Conservation (phyloP, 2,888 invertebrate genomes). For the Pristionchus mayeri region DNA sequence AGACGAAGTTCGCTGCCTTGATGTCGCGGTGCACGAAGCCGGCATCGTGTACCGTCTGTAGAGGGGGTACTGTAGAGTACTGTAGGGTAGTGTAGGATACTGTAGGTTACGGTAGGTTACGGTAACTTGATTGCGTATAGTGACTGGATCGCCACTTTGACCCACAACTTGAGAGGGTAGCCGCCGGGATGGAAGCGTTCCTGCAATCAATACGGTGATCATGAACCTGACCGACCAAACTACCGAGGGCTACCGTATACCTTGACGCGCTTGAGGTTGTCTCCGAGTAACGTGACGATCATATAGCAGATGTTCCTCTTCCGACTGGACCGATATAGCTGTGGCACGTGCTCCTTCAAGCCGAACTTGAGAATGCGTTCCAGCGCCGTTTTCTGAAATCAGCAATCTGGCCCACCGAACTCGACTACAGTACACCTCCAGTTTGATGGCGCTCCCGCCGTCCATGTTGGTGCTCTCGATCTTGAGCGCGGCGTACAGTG, state of each 20-base stretch:
- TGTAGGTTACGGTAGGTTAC: neutral
- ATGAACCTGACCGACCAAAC: too few relatives aligned
- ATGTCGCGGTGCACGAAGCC: conserved; percentile 47
- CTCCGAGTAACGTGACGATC: conserved; percentile 60
- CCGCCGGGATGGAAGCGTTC: conserved; percentile 32
- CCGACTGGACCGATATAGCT: conserved; percentile 32
- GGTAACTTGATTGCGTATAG: conserved; percentile 44
- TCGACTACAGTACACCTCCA: conserved; percentile 53
- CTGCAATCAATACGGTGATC: too few relatives aligned
- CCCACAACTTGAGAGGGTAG: conserved; percentile 54
- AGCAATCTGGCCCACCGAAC: neutral
- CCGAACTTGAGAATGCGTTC: neutral
- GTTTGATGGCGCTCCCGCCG: conserved; percentile 58
- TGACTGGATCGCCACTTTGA: conserved; percentile 33
- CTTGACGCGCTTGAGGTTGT: conserved; percentile 55
- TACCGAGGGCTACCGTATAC: neutral
- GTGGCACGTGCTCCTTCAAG: neutral
- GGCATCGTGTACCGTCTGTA: conserved; percentile 34
- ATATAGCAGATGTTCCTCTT: conserved; percentile 57
- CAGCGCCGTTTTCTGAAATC: neutral
- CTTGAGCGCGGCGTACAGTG: conserved; percentile 55
- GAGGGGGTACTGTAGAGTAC: neutral
- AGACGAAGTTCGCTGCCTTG: conserved; percentile 44
- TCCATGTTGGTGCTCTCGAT: conserved; percentile 57
- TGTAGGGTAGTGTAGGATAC: conserved; percentile 24